Evolutionary conservation across 2,113 vertebrate species (phyloP), one percentile per base, ranked within the genome.

Genomic region (Myiopsitta monachus): DNA sequence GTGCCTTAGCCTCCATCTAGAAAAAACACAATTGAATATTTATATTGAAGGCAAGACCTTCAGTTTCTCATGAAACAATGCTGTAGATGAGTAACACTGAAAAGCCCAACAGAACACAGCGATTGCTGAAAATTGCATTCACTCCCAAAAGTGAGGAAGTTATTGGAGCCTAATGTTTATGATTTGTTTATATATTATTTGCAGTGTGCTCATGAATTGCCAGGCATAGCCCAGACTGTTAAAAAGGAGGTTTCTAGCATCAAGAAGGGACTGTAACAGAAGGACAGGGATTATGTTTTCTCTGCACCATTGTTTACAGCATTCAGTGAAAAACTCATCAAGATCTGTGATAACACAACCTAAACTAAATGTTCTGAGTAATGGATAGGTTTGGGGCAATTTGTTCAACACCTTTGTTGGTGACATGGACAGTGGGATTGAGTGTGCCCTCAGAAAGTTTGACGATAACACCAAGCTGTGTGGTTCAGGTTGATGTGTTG

Each of bases 111-210:
- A 64, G 82, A 90, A 61, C 17, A 74, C 28, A 64, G 24, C 63
- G 80, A 84, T 47, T 88, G 28, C 19, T n/a, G 43, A 59, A 76
- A 43, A 61, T 24, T 55, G 13, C 8, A 26, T 81, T 93, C 1
- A 52, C 10, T 93, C 36, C 62, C n/a, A 44, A 66, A 38, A 75
- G 28, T 18, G 78, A 7, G 36, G 39, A 83, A 92, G n/a, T 78
- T 76, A 82, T 22, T 75, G 44, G 7, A 64, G 54, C 7, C 22
- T 77, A 68, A 70, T 44, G 18, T 46, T 88, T 75, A 44, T 86
- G 94, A 55, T 52, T 92, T 92, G 39, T 72, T 87, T 63, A 28
- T 64, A 46, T 55, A 38, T 75, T 81, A 47, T 90, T 94, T 87
- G 7, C 77, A 75, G 18, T 15, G 41, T 36, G 27, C 22, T 74